Evolutionary conservation across 1,140 invertebrate genomes (phyloP), one percentile per base, ranked within the genome.

Genomic region (Zaprionus africanus): DNA sequence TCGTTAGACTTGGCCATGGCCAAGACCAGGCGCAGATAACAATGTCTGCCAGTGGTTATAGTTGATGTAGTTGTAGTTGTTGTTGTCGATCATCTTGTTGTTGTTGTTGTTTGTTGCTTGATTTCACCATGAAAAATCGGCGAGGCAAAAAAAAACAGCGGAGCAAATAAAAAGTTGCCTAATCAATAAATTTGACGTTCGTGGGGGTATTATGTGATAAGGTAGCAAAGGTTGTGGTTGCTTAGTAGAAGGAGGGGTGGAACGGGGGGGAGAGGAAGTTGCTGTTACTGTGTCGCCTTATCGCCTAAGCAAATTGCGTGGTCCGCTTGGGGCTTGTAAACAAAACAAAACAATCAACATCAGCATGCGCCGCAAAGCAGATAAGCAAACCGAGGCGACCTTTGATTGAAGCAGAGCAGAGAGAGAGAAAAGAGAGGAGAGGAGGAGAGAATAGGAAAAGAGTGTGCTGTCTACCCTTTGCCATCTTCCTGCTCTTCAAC

Each of bases 301-400:
- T 86, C 82, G 76, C 5, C 79, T 79, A 69, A 78, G 73, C 84
- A 70, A 80, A 83, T 87, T 87, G 83, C 83, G 83, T 86, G 83
- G 68, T 67, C 41, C 64, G 69, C 64, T 62, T 70, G 80, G 41
- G 61, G 67, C 64, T 65, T 74, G 84, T 81, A 88, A 88, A 88
- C 84, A 87, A 84, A 88, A 81, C 84, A 84, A 86, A 75, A 51
- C 12, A 19, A 19, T 11, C 7, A 22, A 5, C 46, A 51, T 22
- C 46, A 22, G 56, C 67, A 66, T 71, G 80, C 76, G 72, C 73
- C 49, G 19, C 60, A 19, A 17, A 28, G 31, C 63, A 36, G 59
- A 72, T 68, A 60, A 79, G 69, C 70, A 13, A 75, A 49, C 57
- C 65, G 34, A 54, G 53, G 19, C 73, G 81, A 83, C 81, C 81